Base-by-base conservation (phyloP, 1,140 invertebrate species). In the Trichonephila inaurata region DNA sequence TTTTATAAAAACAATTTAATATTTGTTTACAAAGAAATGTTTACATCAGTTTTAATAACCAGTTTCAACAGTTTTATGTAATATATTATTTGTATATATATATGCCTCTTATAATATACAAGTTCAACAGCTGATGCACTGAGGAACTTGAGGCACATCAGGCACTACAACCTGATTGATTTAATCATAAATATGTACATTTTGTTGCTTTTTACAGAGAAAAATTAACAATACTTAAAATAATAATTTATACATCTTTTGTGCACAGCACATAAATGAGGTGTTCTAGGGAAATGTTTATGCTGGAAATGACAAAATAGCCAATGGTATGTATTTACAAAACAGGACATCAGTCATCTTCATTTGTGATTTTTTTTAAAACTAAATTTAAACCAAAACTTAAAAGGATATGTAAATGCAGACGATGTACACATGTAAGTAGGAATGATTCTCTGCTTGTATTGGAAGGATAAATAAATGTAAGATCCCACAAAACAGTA, bases 1-100 rank as follows among this genome's bases (percentile, higher is more conserved):
- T 83, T 58, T 83, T 83, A 83, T 83, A 83, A 83, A 83, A 83
- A 83, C 40, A 83, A 83, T 83, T 83, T 83, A 83, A 83, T 83
- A 83, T 83, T 83, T 83, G 72, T 83, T 83, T 83, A 83, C 82
- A 83, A 83, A 83, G 82, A 83, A 83, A 83, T 83, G 82, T 28
- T 83, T 83, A 83, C 82, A 83, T 83, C 44, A 83, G 82, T 83
- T 83, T 83, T 33, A 77, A 77, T 77, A 83, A 83, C 82, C 82
- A 83, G 14, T 83, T 83, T 83, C 82, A 83, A 83, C 82, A 83
- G 44, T 83, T 58, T 51, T 83, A 83, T 83, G 82, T 83, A 83
- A 83, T 83, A 83, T 83, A 83, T 83, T 83, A 58, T 77, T 58
- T 83, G 82, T 83, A 72, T 72, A 40, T 40, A 40, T 40, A 40